A percentile compares a stretch with the other conserved stretches of the same genome.
phyloP scores from a whole-genome alignment of 2,113 vertebrate species.

The Chiloscyllium plagiosum region DNA sequence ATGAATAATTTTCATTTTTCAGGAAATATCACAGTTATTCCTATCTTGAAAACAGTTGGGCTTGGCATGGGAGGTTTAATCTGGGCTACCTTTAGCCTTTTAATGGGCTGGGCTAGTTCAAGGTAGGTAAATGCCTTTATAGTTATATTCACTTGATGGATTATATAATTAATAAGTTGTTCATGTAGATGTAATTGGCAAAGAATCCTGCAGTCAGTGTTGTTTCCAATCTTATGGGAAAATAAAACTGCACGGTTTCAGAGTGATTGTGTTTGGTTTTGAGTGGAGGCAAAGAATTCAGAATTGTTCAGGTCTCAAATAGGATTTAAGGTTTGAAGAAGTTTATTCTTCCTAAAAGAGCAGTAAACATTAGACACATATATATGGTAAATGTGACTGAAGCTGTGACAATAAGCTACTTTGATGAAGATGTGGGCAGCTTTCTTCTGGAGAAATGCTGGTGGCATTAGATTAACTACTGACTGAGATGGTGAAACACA shows the following conservation, averaged over 20 bases:
- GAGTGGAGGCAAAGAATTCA: not conserved
- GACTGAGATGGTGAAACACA: not conserved
- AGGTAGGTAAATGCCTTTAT: slow-evolving; percentile 9
- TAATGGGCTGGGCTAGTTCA: slow-evolving; percentile 41
- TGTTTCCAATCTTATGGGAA: not conserved
- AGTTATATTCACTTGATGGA: not conserved
- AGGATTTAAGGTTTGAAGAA: not conserved
- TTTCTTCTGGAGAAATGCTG: not conserved
- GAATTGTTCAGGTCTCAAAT: not conserved
- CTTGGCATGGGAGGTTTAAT: slow-evolving; percentile 39
- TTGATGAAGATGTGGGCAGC: not conserved
- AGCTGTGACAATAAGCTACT: not conserved
- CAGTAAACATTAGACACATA: not conserved
- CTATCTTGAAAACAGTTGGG: slow-evolving; percentile 38
- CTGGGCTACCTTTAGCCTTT: slow-evolving; percentile 38
- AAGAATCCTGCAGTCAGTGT: not conserved
- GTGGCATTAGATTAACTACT: not conserved
- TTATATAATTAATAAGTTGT: not conserved
- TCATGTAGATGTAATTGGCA: not conserved
- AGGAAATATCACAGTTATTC: slow-evolving; percentile 38
- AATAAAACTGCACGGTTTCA: not conserved
- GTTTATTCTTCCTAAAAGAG: not conserved
- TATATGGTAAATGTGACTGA: not conserved
- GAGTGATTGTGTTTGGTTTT: not conserved
- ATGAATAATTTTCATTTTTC: not conserved